A percentile compares a stretch with the other conserved stretches of the same genome.
Conservation (phyloP, 2,888 invertebrate species). For the Perdita meconis region DNA sequence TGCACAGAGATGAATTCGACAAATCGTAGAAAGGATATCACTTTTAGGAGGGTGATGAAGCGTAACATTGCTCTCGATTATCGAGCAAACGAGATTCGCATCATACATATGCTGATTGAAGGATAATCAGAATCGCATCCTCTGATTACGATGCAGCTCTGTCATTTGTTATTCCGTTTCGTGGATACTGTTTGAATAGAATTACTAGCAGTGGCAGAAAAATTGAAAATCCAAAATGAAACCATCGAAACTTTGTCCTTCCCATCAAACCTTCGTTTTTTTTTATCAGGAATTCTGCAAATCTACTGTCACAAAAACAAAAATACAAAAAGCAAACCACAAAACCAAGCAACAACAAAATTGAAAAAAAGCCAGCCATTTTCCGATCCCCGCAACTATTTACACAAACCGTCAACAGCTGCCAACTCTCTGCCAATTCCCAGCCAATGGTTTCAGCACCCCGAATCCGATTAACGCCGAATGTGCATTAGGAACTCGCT, state of each 20-base stretch:
- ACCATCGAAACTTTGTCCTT: too few species aligned
- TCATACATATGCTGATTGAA: constrained; percentile 43
- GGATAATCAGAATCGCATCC: constrained; percentile 23
- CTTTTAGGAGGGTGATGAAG: neutral
- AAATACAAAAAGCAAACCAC: too few species aligned
- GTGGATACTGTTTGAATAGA: constrained; percentile 2
- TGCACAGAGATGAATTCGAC: neutral
- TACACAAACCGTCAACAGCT: neutral
- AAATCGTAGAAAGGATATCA: constrained; percentile 1
- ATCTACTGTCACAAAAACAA: too few species aligned
- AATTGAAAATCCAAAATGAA: too few species aligned
- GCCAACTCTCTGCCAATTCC: neutral
- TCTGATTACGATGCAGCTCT: constrained; percentile 7
- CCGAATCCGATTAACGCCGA: constrained; percentile 20
- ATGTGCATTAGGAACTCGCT: constrained; percentile 11
- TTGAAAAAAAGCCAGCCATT: neutral
- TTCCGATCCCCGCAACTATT: neutral
- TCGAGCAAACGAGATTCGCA: constrained; percentile 31
- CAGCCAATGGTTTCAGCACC: neutral
- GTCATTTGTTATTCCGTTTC: constrained; percentile 23
- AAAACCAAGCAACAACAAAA: neutral
- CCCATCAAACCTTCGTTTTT: too few species aligned
- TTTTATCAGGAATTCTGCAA: too few species aligned
- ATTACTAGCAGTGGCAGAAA: too few species aligned
- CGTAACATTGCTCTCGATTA: constrained; percentile 33